A percentile compares a stretch with the other conserved stretches of the same genome.
These are phyloP conservation scores for Alcedo quadribrachys DNA, from an alignment of 2,797 vertebrate species.

Conservation along the genomic window DNA sequence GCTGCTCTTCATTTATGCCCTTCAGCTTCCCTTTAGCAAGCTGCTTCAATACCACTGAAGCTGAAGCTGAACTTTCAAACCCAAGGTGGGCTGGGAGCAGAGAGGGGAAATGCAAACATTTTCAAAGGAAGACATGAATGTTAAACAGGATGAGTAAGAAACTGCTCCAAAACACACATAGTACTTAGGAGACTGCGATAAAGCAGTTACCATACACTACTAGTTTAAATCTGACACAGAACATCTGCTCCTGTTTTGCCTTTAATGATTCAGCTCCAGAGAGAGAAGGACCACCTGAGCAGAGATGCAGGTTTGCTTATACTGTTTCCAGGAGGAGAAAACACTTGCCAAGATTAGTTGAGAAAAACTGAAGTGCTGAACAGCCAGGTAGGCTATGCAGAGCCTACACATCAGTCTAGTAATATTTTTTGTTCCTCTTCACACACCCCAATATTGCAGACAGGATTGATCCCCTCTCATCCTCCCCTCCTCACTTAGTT, in stretches of 20 bases:
- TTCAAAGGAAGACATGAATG: not conserved
- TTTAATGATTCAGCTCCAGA: not conserved
- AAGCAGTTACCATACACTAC: conserved; percentile 7
- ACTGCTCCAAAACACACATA: conserved; percentile 6
- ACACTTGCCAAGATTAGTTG: not conserved
- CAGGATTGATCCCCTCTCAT: not conserved
- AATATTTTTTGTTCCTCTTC: not conserved
- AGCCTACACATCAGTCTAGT: not conserved
- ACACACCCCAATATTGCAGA: not conserved
- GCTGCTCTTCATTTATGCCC: not conserved
- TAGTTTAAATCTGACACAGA: conserved; percentile 13
- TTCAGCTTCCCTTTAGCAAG: not conserved
- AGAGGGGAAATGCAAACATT: not conserved
- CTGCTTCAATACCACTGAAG: not conserved
- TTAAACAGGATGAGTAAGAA: conserved; percentile 14
- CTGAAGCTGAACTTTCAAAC: conserved; percentile 35
- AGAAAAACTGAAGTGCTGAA: not conserved
- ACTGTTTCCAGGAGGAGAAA: not conserved
- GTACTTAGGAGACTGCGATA: conserved; percentile 22
- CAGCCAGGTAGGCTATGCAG: not conserved
- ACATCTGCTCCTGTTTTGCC: conserved; percentile 16
- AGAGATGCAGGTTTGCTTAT: not conserved
- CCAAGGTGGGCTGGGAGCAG: not conserved
- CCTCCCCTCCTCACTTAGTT: not conserved
- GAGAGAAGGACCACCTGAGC: conserved; percentile 17